Evolutionary conservation across 2,797 vertebrate genomes (phyloP).

Genomic region (Chelon labrosus): DNA sequence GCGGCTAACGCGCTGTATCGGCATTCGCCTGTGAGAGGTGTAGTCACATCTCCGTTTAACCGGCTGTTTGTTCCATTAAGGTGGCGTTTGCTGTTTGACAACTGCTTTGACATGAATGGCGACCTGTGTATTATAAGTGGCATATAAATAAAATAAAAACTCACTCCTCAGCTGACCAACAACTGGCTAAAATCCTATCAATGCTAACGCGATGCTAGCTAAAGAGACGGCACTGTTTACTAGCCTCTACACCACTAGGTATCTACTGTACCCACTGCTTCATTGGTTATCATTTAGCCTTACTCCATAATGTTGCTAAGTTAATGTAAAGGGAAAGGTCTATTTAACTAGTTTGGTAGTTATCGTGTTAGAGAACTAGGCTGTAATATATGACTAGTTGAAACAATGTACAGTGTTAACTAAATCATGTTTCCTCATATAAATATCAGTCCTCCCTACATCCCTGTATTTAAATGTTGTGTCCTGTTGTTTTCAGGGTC

Average conservation of each 20-base stretch:
- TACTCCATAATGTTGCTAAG: background rate
- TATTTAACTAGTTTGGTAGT: background rate
- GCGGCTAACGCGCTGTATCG: background rate
- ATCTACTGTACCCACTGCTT: background rate
- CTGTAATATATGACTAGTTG: background rate
- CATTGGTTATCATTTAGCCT: no score
- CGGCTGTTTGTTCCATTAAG: background rate
- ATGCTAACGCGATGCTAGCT: slow-evolving; percentile 6
- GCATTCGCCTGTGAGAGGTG: background rate
- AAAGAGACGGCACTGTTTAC: background rate
- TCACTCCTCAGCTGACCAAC: background rate
- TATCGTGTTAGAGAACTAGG: background rate
- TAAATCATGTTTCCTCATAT: no score
- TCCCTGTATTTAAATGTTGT: slow-evolving; percentile 13
- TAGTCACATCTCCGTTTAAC: no score
- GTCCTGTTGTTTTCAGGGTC: slow-evolving; percentile 81
- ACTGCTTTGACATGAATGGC: background rate
- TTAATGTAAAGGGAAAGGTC: background rate
- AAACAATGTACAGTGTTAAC: background rate
- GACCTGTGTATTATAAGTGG: background rate
- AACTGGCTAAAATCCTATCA: background rate
- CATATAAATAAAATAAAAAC: background rate
- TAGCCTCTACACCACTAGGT: background rate
- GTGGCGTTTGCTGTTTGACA: background rate
- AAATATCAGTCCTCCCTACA: background rate